Evolutionary conservation across 2,797 vertebrate species (phyloP), one percentile per base, ranked within the genome.

Genomic region (Eremophila alpestris): DNA sequence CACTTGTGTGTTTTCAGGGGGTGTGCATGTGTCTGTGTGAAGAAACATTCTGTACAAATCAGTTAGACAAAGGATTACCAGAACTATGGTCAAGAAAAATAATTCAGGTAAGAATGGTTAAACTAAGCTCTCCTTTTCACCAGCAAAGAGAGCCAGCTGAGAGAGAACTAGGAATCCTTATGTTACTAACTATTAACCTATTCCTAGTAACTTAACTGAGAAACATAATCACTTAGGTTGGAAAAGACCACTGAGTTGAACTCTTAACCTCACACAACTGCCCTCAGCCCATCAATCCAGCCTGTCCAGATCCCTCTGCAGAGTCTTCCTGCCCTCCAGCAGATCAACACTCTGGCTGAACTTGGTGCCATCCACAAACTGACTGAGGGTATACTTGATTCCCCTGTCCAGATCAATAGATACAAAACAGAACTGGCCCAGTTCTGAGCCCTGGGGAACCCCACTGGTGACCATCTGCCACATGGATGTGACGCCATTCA

Each of bases 321-420:
- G 26, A 48, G 41, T 34, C 26, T 29, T 55, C 41, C 69, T 62
- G 32, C 27, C 34, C 22, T 46, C 15, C 48, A 62, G 36, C 16
- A 55, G 34, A 62, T 29, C 26, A 81, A 32, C 13, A 62, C 32
- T 34, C 17, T 23, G 19, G 23, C 30, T 45, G 52, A 65, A 6
- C 46, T 32, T 36, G 15, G 40, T 59, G 32, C 40, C 18, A 29
- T 10, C 54, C 13, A 34, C 54, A 63, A 56, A 23, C 5, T 51
- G 9, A 49, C 9, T 26, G 29, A 76, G 15, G 6, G 11, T 17
- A 11, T 22, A 5, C 8, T 29, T 4, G 0, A 55, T 19, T 24
- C 6, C 43, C 20, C 56, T 0, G 0, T 23, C 26, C 38, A 48
- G 13, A 68, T 18, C 23, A 30, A 18, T 12, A 58, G 30, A 58